These are phyloP conservation scores for Anthopleura xanthogrammica DNA, from an alignment of 92 coral and sea anemone genomes.

Conservation along the genomic window DNA sequence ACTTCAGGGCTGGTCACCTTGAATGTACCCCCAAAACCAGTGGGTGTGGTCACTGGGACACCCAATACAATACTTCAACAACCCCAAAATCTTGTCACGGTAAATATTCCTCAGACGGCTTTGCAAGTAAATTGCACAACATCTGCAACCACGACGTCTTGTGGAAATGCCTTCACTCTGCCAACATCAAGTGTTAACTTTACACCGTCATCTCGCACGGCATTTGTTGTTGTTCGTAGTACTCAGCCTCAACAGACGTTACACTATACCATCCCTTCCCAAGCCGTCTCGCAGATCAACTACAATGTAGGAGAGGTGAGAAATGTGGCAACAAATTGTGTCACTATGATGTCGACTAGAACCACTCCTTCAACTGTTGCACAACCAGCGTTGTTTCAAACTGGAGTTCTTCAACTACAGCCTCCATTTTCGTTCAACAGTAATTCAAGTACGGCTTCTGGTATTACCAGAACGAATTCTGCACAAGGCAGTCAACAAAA, in stretches of 20 bases:
- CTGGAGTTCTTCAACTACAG: constrained; percentile 3
- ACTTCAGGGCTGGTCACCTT: constrained; percentile 20
- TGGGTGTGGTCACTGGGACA: constrained; percentile 21
- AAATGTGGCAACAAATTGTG: background rate
- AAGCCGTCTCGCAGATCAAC: constrained; percentile 6
- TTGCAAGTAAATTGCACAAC: constrained; percentile 1
- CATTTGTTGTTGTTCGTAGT: constrained; percentile 46
- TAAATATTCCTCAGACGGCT: constrained; percentile 27
- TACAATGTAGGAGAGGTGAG: background rate
- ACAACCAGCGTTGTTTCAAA: constrained; percentile 21
- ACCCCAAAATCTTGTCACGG: constrained; percentile 14
- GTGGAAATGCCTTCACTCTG: constrained; percentile 1
- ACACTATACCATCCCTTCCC: constrained; percentile 3
- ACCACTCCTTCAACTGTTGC: constrained; percentile 21
- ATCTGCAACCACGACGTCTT: constrained; percentile 7
- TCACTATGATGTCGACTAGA: constrained; percentile 5
- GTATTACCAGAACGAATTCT: background rate
- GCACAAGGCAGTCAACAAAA: background rate
- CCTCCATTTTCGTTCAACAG: constrained; percentile 6
- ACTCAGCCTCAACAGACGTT: constrained; percentile 10
- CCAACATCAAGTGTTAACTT: constrained; percentile 24
- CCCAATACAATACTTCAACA: constrained; percentile 11
- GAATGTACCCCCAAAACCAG: constrained; percentile 16
- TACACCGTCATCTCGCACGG: constrained; percentile 37
- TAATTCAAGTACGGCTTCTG: background rate